Base-by-base conservation (phyloP, 2,888 invertebrate genomes). In the Synanthedon formicaeformis region DNA sequence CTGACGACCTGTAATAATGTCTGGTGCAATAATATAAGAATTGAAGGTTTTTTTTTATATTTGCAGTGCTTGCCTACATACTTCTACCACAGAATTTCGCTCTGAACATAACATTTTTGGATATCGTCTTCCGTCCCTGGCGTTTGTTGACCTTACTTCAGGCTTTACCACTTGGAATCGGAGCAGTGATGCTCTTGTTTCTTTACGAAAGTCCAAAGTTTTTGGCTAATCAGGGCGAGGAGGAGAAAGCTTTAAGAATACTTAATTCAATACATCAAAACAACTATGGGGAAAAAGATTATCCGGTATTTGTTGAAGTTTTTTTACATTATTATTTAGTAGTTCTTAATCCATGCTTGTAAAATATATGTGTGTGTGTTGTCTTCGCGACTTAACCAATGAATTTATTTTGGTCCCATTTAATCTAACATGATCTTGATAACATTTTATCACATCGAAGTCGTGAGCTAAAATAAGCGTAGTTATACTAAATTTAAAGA, bases 171-270 rank as follows among this genome's bases (percentile, higher is more conserved):
- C 53, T 79, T 4, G 78, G 75, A 0, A 40, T 91, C 0, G 89
- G 93, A 49, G 89, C 90, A 0, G 10, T 90, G 0, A 79, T 90
- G 54, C 74, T 91, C 41, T 66, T 82, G 0, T 80, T 73, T 48
- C 77, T 92, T 40, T 91, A 93, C 0, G 95, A 95, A 70, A 94
- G 93, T 60, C 94, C 95, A 0, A 93, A 93, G 70, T 94, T 91
- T 67, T 77, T 92, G 53, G 84, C 92, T 5, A 89, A 91, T 18
- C 89, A 89, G 57, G 91, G 91, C 0, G 76, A 88, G 53, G 73
- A 77, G 3, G 77, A 84, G 0, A 81, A 89, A 57, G 91, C 93
- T 0, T 60, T 93, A 52, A 60, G 66, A 2, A 69, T 78, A 5
- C 56, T 83, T 54, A 62, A 54, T 52, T 62, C 54, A 6, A 78